These are phyloP conservation scores for Hydrolagus colliei DNA, from an alignment of 2,797 vertebrate genomes.

Conservation along the genomic window DNA sequence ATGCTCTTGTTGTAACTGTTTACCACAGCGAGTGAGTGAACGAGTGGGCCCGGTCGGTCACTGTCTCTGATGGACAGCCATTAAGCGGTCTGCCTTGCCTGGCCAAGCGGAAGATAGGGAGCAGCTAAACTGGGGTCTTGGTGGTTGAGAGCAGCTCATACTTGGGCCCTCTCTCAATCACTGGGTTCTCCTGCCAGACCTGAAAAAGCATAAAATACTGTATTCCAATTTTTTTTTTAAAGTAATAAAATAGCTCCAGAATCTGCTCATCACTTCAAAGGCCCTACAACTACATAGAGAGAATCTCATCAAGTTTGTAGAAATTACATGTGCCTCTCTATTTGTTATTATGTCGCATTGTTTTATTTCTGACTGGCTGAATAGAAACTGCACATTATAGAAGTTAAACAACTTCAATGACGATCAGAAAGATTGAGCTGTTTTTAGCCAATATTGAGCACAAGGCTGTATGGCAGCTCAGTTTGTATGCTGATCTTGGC, in stretches of 20 bases:
- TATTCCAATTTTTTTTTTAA: not conserved
- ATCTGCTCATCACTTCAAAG: not conserved
- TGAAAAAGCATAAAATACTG: not conserved
- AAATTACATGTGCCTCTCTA: not conserved
- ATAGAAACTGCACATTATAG: too few species aligned
- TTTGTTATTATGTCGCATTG: not conserved
- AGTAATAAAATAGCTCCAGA: not conserved
- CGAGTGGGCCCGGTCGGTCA: not conserved
- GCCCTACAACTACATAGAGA: not conserved
- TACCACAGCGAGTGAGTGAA: not conserved
- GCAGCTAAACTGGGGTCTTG: not conserved
- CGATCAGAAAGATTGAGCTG: not conserved
- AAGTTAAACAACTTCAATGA: not conserved
- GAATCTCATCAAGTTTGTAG: not conserved
- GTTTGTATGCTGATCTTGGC: not conserved
- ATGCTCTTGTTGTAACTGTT: not conserved
- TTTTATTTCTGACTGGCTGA: not conserved
- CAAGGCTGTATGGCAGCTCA: not conserved
- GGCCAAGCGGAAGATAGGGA: not conserved
- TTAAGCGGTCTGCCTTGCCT: not conserved
- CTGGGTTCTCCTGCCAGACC: too few species aligned
- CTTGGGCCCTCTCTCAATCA: not conserved
- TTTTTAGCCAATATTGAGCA: not conserved
- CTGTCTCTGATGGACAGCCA: not conserved
- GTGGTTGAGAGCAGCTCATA: not conserved